Base-by-base conservation (phyloP, 2,888 invertebrate species). In the Acleris emargana region DNA sequence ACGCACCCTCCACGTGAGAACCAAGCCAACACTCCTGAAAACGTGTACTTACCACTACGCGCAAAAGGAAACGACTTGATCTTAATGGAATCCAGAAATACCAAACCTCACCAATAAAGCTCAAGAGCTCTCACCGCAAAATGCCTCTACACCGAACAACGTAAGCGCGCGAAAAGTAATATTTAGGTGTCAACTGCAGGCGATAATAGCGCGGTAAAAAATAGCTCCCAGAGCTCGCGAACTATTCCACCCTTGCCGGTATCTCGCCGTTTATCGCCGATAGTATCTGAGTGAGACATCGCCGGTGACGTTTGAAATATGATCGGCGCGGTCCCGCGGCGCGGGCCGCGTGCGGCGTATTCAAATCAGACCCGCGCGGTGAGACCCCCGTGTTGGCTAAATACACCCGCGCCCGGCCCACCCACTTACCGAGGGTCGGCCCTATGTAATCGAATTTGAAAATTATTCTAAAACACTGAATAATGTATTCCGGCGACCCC, bases 381-480 rank as follows among this genome's bases (percentile, higher is more conserved):
- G 83, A 76, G 83, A 86, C 88, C 90, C 92, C 92, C 88, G 86
- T 92, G 93, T 93, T 93, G 93, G 93, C 91, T 92, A 93, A 93
- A 93, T 93, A 93, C 90, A 85, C 87, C 89, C 89, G 89, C 87
- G 84, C 85, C 85, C 88, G 82, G 83, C 88, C 88, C 88, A 87
- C 88, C 88, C 88, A 87, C 92, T 92, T 89, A 89, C 91, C 82
- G 84, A 90, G 89, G 89, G 90, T 90, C 90, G 89, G 88, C 85
- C 91, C 91, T 92, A 92, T 92, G 92, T 92, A 92, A 92, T 92
- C 92, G 92, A 92, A 92, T 92, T 92, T 92, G 91, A 92, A 92
- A 92, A 92, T 92, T 92, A 92, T 92, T 92, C 92, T 92, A 92
- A 92, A 92, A 92, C 92, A 92, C 91, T 92, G 91, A 91, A 92